phyloP scores from a whole-genome alignment of 2,888 invertebrate species.

The Diploptera punctata region DNA sequence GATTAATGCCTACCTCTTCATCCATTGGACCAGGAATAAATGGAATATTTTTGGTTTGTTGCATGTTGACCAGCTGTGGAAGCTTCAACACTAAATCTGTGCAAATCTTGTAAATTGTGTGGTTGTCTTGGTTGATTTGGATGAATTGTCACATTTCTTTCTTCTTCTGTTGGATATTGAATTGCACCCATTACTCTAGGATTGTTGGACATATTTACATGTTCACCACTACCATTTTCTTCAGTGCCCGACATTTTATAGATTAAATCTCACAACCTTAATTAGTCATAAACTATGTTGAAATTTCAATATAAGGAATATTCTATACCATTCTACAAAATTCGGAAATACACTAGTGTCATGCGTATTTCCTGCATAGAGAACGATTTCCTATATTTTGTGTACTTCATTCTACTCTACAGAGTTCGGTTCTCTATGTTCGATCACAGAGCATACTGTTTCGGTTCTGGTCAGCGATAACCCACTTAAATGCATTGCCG shows the following conservation, averaged over 20 bases:
- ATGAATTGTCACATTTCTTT: slow-evolving; percentile 23
- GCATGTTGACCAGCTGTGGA: slow-evolving; percentile 52
- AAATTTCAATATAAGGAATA: too few species aligned
- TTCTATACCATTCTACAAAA: too few species aligned
- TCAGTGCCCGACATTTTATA: neutral
- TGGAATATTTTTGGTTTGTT: slow-evolving; percentile 61
- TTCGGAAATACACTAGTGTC: too few species aligned
- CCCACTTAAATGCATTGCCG: too few species aligned
- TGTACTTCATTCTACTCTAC: too few species aligned
- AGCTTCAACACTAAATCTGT: slow-evolving; percentile 74
- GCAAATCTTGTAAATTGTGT: slow-evolving; percentile 62
- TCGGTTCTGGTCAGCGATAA: too few species aligned
- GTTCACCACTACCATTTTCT: neutral
- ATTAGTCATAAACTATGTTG: too few species aligned
- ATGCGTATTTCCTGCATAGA: too few species aligned
- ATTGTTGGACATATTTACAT: slow-evolving; percentile 4
- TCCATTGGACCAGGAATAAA: slow-evolving; percentile 62
- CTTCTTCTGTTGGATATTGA: slow-evolving; percentile 21
- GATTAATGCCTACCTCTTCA: slow-evolving; percentile 71
- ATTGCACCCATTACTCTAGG: slow-evolving; percentile 18
- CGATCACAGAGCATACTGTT: too few species aligned
- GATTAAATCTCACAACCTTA: too few species aligned
- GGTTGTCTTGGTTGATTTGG: slow-evolving; percentile 44
- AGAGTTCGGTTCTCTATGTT: too few species aligned
- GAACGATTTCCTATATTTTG: too few species aligned